phyloP scores from a whole-genome alignment of 2,888 invertebrate species.

The Campoletis raptor region DNA sequence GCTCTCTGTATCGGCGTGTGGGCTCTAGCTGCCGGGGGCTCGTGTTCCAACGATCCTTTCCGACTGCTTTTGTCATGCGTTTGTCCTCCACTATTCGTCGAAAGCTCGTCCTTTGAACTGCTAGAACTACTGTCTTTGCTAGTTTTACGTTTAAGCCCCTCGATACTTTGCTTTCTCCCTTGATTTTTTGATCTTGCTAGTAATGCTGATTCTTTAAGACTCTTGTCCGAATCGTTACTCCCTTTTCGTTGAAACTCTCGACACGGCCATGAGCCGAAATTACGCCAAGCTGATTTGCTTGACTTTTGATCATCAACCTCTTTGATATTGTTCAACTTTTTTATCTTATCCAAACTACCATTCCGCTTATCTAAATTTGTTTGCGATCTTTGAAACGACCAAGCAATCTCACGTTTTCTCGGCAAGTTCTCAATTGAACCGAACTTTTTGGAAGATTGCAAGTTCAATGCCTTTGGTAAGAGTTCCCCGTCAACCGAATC shows the following conservation, averaged over 20 bases:
- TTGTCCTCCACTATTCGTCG: constrained; percentile 69
- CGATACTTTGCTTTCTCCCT: constrained; percentile 76
- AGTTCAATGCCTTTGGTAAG: constrained; percentile 59
- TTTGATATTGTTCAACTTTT: constrained; percentile 77
- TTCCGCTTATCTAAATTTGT: constrained; percentile 75
- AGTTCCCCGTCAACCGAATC: constrained; percentile 73
- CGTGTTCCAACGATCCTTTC: constrained; percentile 76
- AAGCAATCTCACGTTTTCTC: constrained; percentile 68
- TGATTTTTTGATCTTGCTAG: constrained; percentile 54
- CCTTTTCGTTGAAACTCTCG: constrained; percentile 74
- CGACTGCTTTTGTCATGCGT: constrained; percentile 71
- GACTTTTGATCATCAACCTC: constrained; percentile 75
- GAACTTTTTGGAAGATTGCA: constrained; percentile 74
- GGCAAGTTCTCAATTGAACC: constrained; percentile 77
- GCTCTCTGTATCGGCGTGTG: constrained; percentile 79
- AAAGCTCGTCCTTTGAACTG: constrained; percentile 79
- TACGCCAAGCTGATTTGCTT: constrained; percentile 67
- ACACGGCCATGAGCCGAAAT: constrained; percentile 56
- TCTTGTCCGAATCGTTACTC: constrained; percentile 78
- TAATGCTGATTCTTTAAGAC: constrained; percentile 63
- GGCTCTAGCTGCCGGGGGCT: constrained; percentile 66
- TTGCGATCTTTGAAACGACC: constrained; percentile 74
- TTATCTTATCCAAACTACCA: constrained; percentile 67
- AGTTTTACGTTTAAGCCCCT: constrained; percentile 76
- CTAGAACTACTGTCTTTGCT: constrained; percentile 80